phyloP scores from a whole-genome alignment of 2,797 vertebrate species.

The Spatula clypeata region DNA sequence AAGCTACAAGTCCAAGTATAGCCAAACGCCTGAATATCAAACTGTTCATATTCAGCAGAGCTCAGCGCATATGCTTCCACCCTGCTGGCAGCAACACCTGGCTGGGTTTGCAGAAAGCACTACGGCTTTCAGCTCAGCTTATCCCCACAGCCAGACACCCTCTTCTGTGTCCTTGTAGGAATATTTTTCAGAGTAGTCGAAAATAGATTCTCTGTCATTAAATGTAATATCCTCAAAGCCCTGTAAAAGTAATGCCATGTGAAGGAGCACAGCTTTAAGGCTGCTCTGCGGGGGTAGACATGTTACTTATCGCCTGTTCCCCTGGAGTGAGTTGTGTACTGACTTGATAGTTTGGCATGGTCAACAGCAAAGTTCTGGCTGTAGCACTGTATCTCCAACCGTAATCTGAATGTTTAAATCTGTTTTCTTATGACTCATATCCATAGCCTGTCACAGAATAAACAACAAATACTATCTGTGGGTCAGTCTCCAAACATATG shows the following conservation, averaged over 20 bases:
- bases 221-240: neutral
- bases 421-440: slow-evolving; percentile 25
- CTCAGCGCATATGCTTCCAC: neutral
- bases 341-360: neutral
- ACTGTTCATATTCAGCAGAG: neutral
- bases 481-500: neutral
- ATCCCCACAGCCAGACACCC: neutral
- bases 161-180: neutral
- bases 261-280: neutral
- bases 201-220: neutral
- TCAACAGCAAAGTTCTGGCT: neutral
- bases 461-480: neutral
- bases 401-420: slow-evolving; percentile 27
- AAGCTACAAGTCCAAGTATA: neutral
- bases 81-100: neutral
- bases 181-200: neutral
- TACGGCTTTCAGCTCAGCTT: neutral
- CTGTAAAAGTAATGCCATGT: rapidly evolving
- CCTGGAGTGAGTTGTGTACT: neutral
- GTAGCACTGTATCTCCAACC: neutral
- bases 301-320: rapidly evolving
- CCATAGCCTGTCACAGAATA: neutral
- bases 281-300: neutral
- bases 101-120: neutral
- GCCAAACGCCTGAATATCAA: neutral